Conservation (phyloP, 2,888 invertebrate genomes). For the Athetis lepigone region DNA sequence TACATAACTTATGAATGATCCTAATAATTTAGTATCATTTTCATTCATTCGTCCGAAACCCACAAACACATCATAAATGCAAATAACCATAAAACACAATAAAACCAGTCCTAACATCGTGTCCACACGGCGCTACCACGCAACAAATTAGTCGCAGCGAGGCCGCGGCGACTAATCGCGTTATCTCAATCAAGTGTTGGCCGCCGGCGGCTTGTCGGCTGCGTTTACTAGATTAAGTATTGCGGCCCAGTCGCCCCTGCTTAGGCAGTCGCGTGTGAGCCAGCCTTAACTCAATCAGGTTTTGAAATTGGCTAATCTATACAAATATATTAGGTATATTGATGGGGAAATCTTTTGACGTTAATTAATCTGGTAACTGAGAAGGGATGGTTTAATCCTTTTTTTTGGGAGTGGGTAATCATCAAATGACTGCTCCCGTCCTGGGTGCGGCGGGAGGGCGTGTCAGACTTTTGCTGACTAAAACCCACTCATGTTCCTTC, state of each 20-base stretch:
- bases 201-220: conserved; percentile 45
- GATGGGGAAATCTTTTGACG: too few relatives aligned
- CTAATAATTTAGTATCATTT: too few relatives aligned
- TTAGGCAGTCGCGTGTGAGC: conserved; percentile 25
- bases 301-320: conserved; percentile 35
- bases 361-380: too few relatives aligned
- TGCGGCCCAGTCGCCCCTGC: conserved; percentile 20
- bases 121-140: conserved; percentile 47
- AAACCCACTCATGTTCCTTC: too few relatives aligned
- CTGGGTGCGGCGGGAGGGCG: too few relatives aligned
- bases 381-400: too few relatives aligned
- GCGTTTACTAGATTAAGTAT: conserved; percentile 48
- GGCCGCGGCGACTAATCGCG: conserved; percentile 59
- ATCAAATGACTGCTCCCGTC: too few relatives aligned
- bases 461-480: too few relatives aligned
- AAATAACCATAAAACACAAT: background rate
- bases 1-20: too few relatives aligned
- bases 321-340: too few relatives aligned
- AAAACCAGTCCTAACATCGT: background rate
- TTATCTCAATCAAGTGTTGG: conserved; percentile 64
- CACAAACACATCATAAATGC: background rate
- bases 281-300: conserved; percentile 29
- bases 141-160: conserved; percentile 61
- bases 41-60: too few relatives aligned
- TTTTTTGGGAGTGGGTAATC: too few relatives aligned